Conservation (phyloP, 2,888 invertebrate species). For the Machimus rusticus region DNA sequence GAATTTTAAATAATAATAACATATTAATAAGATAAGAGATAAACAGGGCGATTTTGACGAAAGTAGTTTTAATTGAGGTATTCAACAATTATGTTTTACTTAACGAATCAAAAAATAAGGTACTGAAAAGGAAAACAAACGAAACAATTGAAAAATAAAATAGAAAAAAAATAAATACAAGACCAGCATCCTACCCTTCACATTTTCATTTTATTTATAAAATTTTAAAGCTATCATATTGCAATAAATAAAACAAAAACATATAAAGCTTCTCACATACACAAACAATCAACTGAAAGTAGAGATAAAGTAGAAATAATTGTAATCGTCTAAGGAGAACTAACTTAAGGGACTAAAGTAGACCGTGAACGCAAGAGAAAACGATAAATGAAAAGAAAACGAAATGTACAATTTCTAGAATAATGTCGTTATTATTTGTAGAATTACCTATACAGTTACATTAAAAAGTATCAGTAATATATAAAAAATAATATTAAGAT, state of each 20-base stretch:
- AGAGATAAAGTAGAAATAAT: constrained; percentile 10
- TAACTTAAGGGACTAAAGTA: constrained; percentile 27
- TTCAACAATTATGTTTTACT: neutral
- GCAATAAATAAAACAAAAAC: constrained; percentile 38
- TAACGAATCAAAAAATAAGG: neutral
- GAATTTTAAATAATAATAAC: too few relatives aligned
- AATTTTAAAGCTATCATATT: constrained; percentile 40
- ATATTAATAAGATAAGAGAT: too few relatives aligned
- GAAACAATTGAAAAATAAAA: neutral
- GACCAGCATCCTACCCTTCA: constrained; percentile 39
- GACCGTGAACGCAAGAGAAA: neutral
- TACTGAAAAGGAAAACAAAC: neutral
- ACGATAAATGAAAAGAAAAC: constrained; percentile 30
- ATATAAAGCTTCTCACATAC: constrained; percentile 38
- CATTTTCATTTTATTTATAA: constrained; percentile 36
- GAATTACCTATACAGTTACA: constrained; percentile 42
- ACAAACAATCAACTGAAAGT: constrained; percentile 27
- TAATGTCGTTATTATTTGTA: constrained; percentile 39
- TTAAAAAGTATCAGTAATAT: constrained; percentile 45
- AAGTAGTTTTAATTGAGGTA: too few relatives aligned
- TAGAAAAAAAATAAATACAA: constrained; percentile 5
- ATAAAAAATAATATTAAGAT: constrained; percentile 45
- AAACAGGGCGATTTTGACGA: too few relatives aligned
- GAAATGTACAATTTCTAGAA: constrained; percentile 36
- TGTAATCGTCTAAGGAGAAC: constrained; percentile 8